Base-by-base conservation (phyloP, 35 echinoderm and acorn worm genomes). In the Eucidaris tribuloides region DNA sequence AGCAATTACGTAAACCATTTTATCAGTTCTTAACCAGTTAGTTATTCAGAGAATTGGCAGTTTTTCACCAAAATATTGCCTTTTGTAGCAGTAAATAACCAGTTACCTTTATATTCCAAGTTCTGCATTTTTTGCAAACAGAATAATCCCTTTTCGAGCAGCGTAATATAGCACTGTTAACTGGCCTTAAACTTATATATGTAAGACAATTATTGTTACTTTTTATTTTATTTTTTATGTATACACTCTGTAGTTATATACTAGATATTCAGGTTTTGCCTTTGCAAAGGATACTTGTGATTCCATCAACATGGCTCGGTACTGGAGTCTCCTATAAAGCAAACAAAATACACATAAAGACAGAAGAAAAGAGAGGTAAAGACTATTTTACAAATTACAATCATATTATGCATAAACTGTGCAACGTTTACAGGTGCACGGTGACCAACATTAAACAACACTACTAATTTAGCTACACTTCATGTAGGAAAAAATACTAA, bases 201-300 rank as follows among this genome's bases (percentile, higher is more conserved):
- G n/a, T 76, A 76, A n/a, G 3, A 34, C 3, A 2, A 18, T 14
- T 31, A 20, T 22, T 46, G 19, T 25, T 24, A 14, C 7, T n/a
- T 13, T 71, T 1, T 71, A 45, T 56, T 56, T 4, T 27, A 19
- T 58, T 20, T 17, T n/a, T n/a, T n/a, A n/a, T n/a, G n/a, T n/a
- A n/a, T n/a, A n/a, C n/a, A n/a, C n/a, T n/a, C n/a, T n/a, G n/a
- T n/a, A n/a, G n/a, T n/a, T n/a, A n/a, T n/a, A n/a, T n/a, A n/a
- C n/a, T n/a, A n/a, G n/a, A n/a, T n/a, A n/a, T n/a, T n/a, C n/a
- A n/a, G n/a, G n/a, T n/a, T n/a, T n/a, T n/a, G n/a, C n/a, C n/a
- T n/a, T n/a, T n/a, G n/a, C n/a, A 80, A 94, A 94, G 91, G 91
- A 94, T 94, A 94, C 91, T 89, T 65, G 42, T 50, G 32, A 94